Conservation (phyloP, 2,797 vertebrate species). For the Cygnus olor region DNA sequence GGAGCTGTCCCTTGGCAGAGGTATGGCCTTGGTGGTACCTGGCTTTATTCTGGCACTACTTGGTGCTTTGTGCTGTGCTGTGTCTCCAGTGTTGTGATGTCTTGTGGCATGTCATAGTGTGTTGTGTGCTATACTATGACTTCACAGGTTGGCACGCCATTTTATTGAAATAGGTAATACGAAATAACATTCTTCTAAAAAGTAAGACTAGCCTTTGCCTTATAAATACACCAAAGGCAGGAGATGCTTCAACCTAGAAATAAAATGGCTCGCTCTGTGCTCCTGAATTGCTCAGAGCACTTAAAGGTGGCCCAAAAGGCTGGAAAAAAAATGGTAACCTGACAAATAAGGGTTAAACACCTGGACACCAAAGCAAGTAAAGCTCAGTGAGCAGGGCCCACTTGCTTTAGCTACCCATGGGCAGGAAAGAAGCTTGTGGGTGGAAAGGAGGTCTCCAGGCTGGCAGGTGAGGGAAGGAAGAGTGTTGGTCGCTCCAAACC, state of each 20-base stretch:
- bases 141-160: background rate
- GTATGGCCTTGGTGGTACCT: fast-evolving
- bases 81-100: fast-evolving
- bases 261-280: background rate
- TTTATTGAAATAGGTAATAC: background rate
- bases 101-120: fast-evolving
- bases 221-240: background rate
- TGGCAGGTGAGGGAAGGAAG: background rate
- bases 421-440: no score
- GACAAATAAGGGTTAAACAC: fast-evolving
- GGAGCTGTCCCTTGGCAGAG: background rate
- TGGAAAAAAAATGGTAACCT: background rate
- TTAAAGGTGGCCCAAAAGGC: background rate
- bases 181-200: background rate
- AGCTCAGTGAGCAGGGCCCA: background rate
- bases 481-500: no score
- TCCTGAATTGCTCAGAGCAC: background rate
- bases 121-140: background rate
- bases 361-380: background rate
- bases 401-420: background rate
- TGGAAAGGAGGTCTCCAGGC: background rate
- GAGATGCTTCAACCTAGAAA: fast-evolving
- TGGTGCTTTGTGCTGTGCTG: fast-evolving
- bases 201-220: no score
- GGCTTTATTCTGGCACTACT: no score